Base-by-base conservation (phyloP, 2,888 invertebrate species). In the Neoscelio sp. region DNA sequence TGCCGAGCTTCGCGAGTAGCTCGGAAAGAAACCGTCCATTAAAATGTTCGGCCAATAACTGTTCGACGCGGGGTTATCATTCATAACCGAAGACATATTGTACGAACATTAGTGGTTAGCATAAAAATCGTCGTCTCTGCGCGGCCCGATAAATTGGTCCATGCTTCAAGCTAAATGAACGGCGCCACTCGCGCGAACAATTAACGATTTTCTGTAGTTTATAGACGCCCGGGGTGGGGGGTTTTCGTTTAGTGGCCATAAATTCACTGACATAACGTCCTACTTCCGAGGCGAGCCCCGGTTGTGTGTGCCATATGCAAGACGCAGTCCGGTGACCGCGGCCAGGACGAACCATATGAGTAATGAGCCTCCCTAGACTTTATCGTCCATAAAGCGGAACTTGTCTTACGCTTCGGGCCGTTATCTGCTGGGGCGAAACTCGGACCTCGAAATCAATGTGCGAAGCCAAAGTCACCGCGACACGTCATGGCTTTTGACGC, bases 141-240 rank as follows among this genome's bases (percentile, higher is more conserved):
- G 35, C 52, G 35, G 26, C 6, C n/a, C 40, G 44, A 87, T 87
- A 87, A 87, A 88, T 87, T 87, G 86, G 84, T 60, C 79, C 78
- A 81, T 87, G 81, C 80, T 83, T 85, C 85, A 86, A 85, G 84
- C 82, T 80, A 87, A 87, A 87, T 86, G 85, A 88, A 87, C 86
- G 84, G 80, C 74, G 54, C 67, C 68, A 81, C 82, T 84, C 82
- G 82, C 78, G 85, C 85, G 85, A 86, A 87, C 88, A 88, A 88
- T 88, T 88, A 88, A 88, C 87, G 87, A 87, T 88, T 88, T 88
- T 86, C 88, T 82, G 84, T 87, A 86, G 86, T 86, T 87, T 87
- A 84, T 85, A 85, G 85, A 85, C 80, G 85, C 85, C 82, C 76
- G 80, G 82, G 81, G 85, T 50, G 76, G 82, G 81, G 85, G 60